Evolutionary conservation across 2,113 vertebrate genomes (phyloP), one percentile per base, ranked within the genome.

Genomic region (Oxyruncus cristatus): DNA sequence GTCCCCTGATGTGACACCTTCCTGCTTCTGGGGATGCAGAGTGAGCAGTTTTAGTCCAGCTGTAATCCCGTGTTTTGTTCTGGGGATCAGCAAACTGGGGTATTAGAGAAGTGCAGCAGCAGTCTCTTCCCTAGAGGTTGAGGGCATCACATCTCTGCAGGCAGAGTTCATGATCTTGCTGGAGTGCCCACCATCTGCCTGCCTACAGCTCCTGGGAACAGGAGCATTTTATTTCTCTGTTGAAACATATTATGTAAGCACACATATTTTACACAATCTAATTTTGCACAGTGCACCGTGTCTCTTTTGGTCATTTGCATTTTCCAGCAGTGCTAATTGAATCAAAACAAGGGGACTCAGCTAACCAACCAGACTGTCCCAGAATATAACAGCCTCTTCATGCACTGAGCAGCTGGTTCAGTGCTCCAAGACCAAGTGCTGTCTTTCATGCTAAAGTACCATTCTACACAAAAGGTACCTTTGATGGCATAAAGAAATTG

Each of bases 261-360:
- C 58, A 76, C 88, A 42, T 63, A 67, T 90, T 97, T 93, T 94
- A 39, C 55, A 90, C 85, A 89, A 44, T 80, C 82, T 79, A 53
- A 63, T 94, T 97, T 65, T 96, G 53, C 33, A 72, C 72, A 92
- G 65, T 78, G 21, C 46, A 66, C 83, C n/a, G 81, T 50, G 59
- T 94, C 89, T 89, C 47, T 92, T 88, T 94, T 50, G 14, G 53
- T 96, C 76, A 90, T 95, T 85, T 97, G 58, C 33, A 44, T 97
- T 97, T 97, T 83, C 68, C 86, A 72, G 76, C 62, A 93, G 61
- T 80, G 78, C 63, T 97, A 93, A 96, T 97, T 97, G 91, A 72
- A 93, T 93, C 89, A 97, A 46, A 52, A 82, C 28, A 6, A 95
- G 94, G 84, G 28, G 79, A 73, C 71, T 90, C 55, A 61, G n/a